Base-by-base conservation (phyloP, 1,140 invertebrate genomes). In the Rhyacophila brunnea region DNA sequence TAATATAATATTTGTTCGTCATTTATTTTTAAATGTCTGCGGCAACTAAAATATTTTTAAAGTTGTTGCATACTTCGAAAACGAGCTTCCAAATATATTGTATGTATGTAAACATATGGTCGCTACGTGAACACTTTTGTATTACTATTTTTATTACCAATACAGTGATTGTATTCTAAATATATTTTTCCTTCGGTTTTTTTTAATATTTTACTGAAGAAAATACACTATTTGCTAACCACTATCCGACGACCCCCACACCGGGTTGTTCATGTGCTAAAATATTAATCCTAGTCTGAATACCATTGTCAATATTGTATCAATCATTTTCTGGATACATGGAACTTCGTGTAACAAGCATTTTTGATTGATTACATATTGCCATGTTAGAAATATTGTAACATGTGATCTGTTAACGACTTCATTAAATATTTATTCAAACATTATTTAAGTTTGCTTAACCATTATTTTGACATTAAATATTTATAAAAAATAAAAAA, bases 251-350 rank as follows among this genome's bases (percentile, higher is more conserved):
- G 40, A 14, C 40, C 40, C 11, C 40, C 4, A 17, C 40, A 5
- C 4, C 17, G 40, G n/a, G 23, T 28, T 9, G 23, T 28, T 28
- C 23, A 42, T 42, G 40, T 42, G n/a, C n/a, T 14, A 42, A 42
- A 42, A 42, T 14, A 14, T 42, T 14, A 42, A 14, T 42, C 40
- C 40, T 42, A 42, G 40, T 13, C n/a, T 42, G 40, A 42, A 42
- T 17, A 42, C 23, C 23, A 28, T 28, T 28, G 23, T 28, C 23
- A 28, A 28, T 28, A 5, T 28, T 28, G 23, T 28, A 28, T 28
- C 23, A 28, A 28, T 28, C 23, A 28, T 28, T 28, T 28, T 28
- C 9, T 28, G 23, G 23, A 28, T 5, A 28, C 23, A 28, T 28
- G 23, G 23, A 28, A 28, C 23, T 5, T 28, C 23, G 9, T 28